Evolutionary conservation across 2,797 vertebrate species (phyloP).

Genomic region (Picus viridis): DNA sequence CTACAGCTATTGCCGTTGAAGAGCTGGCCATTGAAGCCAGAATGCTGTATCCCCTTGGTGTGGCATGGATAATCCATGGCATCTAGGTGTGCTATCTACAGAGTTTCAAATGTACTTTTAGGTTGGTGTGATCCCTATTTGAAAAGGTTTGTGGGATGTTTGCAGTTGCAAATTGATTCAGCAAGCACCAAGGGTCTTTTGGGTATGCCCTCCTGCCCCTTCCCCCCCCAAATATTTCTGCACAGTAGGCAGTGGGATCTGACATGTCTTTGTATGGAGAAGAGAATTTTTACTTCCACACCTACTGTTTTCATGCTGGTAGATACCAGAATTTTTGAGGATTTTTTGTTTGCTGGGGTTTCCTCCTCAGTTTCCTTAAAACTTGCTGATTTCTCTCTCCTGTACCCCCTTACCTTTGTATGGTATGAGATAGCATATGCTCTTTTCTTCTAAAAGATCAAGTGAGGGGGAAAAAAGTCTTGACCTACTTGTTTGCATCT

Average conservation of each 20-base stretch:
- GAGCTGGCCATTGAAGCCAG: neutral
- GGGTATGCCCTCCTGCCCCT: neutral
- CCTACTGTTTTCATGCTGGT: neutral
- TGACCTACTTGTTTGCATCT: neutral
- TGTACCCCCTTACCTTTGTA: neutral
- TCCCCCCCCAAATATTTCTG: neutral
- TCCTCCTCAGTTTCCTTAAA: neutral
- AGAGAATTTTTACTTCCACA: neutral
- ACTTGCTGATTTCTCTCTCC: neutral
- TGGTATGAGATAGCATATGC: neutral
- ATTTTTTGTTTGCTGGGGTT: neutral
- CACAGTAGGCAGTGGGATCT: neutral
- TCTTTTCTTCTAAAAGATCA: neutral
- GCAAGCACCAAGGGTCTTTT: neutral
- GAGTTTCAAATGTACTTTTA: neutral
- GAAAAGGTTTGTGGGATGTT: neutral
- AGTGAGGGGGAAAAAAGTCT: neutral
- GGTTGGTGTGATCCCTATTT: neutral
- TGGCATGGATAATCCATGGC: accelerated
- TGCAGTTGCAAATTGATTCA: neutral
- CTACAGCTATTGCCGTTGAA: neutral
- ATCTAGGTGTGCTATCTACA: neutral
- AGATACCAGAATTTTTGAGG: neutral
- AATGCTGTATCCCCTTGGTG: accelerated
- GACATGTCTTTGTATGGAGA: neutral